Evolutionary conservation across 2,888 invertebrate genomes (phyloP), one percentile per base, ranked within the genome.

Genomic region (Dione juno): DNA sequence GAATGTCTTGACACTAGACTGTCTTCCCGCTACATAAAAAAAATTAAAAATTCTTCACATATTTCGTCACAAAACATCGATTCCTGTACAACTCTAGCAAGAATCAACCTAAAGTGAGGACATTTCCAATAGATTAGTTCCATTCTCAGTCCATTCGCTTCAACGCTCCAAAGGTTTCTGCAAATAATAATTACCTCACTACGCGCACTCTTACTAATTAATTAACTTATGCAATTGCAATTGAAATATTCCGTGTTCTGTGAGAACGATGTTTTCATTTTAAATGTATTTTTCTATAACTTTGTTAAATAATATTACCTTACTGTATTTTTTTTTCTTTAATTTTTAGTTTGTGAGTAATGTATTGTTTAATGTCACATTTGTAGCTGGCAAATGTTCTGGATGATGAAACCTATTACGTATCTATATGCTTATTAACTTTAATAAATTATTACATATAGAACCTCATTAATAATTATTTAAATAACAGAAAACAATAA

Each of bases 121-220:
- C 77, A 73, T 78, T 78, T 78, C 77, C 78, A 77, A 78, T 78
- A 77, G 78, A 78, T 78, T 77, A 77, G 76, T 77, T 78, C 77
- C 75, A 75, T 76, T 75, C 75, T 71, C 68, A 68, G 68, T 53
- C 71, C 72, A 70, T 76, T 75, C 75, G 75, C 72, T 77, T 74
- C 61, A 58, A 66, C 71, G 71, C 75, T 71, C 71, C 68, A 52
- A 63, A 70, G 66, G 71, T 68, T 70, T 45, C 71, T 71, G 68
- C 73, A 71, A 73, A 73, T 73, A 73, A 73, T 68, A 71, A 73
- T 73, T 71, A 71, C 58, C 66, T 52, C 48, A 43, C 41, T 35
- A 52, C 50, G 37, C 48, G 45, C 45, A 61, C 45, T 61, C 61
- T 61, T 13, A 11, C 28, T 54, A 54, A 64, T 54, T 59, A 67